Base-by-base conservation (phyloP, 2,888 invertebrate species). In the Phyllotreta cruciferae region DNA sequence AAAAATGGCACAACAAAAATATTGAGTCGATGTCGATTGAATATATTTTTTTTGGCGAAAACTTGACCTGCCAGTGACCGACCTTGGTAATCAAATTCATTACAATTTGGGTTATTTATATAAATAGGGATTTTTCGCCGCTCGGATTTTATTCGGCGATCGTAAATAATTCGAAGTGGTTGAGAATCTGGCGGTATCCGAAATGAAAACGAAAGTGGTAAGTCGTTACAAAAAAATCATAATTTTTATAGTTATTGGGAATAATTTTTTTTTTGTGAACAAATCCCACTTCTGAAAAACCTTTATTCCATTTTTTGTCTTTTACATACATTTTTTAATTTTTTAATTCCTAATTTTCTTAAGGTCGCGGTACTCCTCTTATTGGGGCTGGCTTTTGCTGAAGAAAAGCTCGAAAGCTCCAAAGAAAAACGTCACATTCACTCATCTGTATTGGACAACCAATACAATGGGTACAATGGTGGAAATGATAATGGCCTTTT, bases 201-300 rank as follows among this genome's bases (percentile, higher is more conserved):
- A 56, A 42, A 62, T 62, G 62, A 62, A 42, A 52, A 52, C 55
- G 41, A 50, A 49, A 36, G 42, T 62, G 62, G 62, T 62, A 34
- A 62, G 62, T 62, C 34, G 13, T 24, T 24, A 4, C 24, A 24
- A 24, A 24, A 24, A 24, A 24, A 24, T 24, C 24, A 24, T 24
- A 24, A 24, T 34, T 35, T 45, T 36, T 14, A 44, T 24, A 42
- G 34, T 55, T 45, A 45, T 38, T 7, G 8, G 8, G 38, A 7
- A 7, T 38, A 38, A 38, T 38, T 38, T 38, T 38, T n/a, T n/a
- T n/a, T n/a, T n/a, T n/a, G n/a, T n/a, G n/a, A n/a, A n/a, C n/a
- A n/a, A n/a, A n/a, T n/a, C n/a, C n/a, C n/a, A n/a, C n/a, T n/a
- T n/a, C n/a, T n/a, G n/a, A n/a, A n/a, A n/a, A n/a, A n/a, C n/a